Percentiles rank a stretch among this genome's conserved stretches.
These are phyloP conservation scores for Amblyjoppa fuscipennis DNA, from an alignment of 2,888 invertebrate species.

Conservation along the genomic window DNA sequence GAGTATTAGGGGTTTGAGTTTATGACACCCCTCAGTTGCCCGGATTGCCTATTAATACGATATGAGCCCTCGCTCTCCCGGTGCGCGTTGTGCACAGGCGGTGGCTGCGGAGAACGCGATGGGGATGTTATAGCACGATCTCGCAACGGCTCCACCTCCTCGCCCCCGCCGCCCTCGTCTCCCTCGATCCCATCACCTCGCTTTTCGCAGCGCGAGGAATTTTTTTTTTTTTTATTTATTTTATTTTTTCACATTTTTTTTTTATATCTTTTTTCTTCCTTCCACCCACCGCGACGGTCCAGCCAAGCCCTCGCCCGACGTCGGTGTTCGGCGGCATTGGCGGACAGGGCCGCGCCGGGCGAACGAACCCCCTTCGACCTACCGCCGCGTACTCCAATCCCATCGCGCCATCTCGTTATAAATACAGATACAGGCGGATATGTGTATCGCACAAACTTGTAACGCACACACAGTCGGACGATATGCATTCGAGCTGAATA, in stretches of 20 bases:
- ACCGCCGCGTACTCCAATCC: conserved; percentile 46
- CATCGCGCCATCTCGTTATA: conserved; percentile 63
- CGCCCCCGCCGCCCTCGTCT: conserved; percentile 67
- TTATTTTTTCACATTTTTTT: conserved; percentile 36
- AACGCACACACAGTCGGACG: conserved; percentile 38
- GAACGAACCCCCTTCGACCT: conserved; percentile 55
- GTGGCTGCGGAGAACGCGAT: conserved; percentile 58
- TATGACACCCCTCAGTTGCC: conserved; percentile 85
- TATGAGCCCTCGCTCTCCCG: conserved; percentile 82
- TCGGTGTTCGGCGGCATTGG: conserved; percentile 53
- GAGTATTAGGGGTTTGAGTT: conserved; percentile 85
- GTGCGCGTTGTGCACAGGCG: conserved; percentile 44
- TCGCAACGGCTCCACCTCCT: conserved; percentile 66
- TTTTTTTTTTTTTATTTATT: conserved; percentile 54
- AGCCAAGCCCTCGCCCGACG: conserved; percentile 62
- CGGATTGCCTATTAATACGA: conserved; percentile 85
- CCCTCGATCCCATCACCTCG: conserved; percentile 68
- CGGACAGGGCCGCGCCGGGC: conserved; percentile 41
- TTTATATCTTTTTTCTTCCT: conserved; percentile 60
- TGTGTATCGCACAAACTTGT: conserved; percentile 25
- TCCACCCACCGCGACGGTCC: conserved; percentile 66
- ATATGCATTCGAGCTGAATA: conserved; percentile 53
- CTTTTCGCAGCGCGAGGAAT: conserved; percentile 68
- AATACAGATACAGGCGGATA: conserved; percentile 63
- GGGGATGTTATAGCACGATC: conserved; percentile 40